Conservation (phyloP, 2,888 invertebrate genomes). For the Ectemnius lituratus region DNA sequence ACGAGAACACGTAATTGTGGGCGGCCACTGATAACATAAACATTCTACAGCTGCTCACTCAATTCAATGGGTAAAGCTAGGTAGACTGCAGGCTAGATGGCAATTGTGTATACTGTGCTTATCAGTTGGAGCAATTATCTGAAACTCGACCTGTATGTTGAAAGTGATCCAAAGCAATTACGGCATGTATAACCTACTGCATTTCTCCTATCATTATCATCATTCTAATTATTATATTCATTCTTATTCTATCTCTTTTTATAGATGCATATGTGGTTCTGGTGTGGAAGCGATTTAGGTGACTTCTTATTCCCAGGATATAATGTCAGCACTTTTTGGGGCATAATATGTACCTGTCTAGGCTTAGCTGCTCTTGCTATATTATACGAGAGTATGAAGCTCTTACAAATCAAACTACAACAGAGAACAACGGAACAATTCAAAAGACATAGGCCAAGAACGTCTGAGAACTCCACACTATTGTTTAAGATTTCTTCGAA, state of each 20-base stretch:
- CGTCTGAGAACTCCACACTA: constrained; percentile 78
- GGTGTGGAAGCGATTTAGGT: constrained; percentile 83
- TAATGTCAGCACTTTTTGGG: constrained; percentile 77
- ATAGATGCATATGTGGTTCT: constrained; percentile 84
- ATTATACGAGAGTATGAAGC: constrained; percentile 81
- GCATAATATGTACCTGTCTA: constrained; percentile 82
- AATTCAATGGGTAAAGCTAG: constrained; percentile 54
- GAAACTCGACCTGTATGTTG: constrained; percentile 9
- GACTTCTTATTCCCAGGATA: constrained; percentile 84
- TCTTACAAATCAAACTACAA: constrained; percentile 78
- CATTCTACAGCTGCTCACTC: constrained; percentile 33
- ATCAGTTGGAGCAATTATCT: constrained; percentile 49
- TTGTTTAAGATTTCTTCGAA: constrained; percentile 69
- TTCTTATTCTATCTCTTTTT: constrained; percentile 4
- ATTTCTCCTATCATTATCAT: background rate
- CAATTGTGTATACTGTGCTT: constrained; percentile 41
- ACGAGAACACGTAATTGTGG: background rate
- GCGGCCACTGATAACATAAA: constrained; percentile 19
- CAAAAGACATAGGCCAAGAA: constrained; percentile 70
- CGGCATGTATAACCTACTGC: constrained; percentile 27
- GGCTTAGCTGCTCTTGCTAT: constrained; percentile 81
- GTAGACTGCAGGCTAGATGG: constrained; percentile 35
- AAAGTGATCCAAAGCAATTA: constrained; percentile 7
- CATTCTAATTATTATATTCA: background rate
- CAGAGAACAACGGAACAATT: constrained; percentile 73